Conservation (phyloP, 2,888 invertebrate genomes). For the Hermaeophaga mercurialis region DNA sequence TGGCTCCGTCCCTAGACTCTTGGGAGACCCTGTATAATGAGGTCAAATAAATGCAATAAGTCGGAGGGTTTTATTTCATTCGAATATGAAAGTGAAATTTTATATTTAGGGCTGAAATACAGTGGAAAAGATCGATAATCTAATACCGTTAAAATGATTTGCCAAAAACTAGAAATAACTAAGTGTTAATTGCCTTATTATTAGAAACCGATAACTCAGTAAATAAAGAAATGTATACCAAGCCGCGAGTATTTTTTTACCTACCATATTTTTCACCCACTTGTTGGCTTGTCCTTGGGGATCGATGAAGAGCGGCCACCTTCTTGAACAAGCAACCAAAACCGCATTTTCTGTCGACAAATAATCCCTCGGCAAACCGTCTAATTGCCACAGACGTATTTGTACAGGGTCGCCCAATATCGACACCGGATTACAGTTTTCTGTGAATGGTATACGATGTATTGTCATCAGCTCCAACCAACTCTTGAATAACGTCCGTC, state of each 20-base stretch:
- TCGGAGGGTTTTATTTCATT: too few species aligned
- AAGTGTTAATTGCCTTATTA: too few species aligned
- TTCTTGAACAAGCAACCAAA: constrained; percentile 77
- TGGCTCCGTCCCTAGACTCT: too few species aligned
- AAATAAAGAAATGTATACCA: too few species aligned
- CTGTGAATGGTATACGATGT: constrained; percentile 67
- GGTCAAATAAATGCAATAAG: too few species aligned
- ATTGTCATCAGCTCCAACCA: constrained; percentile 64
- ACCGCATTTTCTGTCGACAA: constrained; percentile 90
- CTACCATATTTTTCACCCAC: constrained; percentile 88
- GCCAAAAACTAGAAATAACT: too few species aligned
- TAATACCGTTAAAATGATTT: too few species aligned
- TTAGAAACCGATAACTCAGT: too few species aligned
- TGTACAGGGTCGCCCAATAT: constrained; percentile 74
- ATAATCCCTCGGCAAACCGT: constrained; percentile 82
- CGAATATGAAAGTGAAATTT: too few species aligned
- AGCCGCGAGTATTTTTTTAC: neutral
- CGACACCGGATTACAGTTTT: constrained; percentile 68
- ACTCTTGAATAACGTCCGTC: constrained; percentile 61
- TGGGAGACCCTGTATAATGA: too few species aligned
- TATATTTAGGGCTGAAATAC: too few species aligned
- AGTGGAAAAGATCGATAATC: too few species aligned
- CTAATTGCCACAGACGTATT: constrained; percentile 82
- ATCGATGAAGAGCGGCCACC: constrained; percentile 91
- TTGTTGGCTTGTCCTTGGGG: constrained; percentile 92